phyloP scores from a whole-genome alignment of 2,113 vertebrate species.

The Lota lota region DNA sequence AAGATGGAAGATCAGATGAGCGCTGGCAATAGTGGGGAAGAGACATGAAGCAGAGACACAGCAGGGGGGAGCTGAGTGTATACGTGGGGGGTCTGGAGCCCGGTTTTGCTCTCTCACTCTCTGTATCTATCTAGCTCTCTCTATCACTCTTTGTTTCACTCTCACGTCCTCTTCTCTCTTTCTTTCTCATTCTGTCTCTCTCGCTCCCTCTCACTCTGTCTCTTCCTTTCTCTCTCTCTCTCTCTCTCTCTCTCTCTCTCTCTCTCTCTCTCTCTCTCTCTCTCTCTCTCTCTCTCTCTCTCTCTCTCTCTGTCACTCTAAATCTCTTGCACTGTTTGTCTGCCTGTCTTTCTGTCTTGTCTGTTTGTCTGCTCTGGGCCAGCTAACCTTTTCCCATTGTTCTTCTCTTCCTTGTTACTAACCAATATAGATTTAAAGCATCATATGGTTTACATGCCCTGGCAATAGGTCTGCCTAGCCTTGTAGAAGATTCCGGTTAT shows the following conservation, averaged over 20 bases:
- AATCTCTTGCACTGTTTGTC: not conserved
- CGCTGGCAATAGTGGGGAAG: no score
- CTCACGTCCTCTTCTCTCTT: not conserved
- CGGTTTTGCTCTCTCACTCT: not conserved
- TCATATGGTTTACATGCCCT: slow-evolving; percentile 22
- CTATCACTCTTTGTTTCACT: not conserved
- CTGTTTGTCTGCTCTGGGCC: not conserved
- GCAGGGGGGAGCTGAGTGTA: no score
- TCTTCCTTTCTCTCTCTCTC: not conserved
- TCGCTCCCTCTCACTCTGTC: not conserved
- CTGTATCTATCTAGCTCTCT: not conserved
- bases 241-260: not conserved
- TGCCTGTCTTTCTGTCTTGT: not conserved
- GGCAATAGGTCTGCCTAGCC: no score
- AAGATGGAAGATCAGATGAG: no score
- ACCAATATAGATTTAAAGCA: slow-evolving; percentile 14
- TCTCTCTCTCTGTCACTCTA: no score
- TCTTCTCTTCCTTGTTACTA: slow-evolving; percentile 4
- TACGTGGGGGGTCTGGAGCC: no score
- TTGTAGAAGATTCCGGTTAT: no score
- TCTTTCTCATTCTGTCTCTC: not conserved
- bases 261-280: not conserved
- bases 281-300: no score
- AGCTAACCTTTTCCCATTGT: not conserved
- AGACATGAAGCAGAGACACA: no score